phyloP scores from a whole-genome alignment of 2,888 invertebrate genomes.

The Deroplatys truncata region DNA sequence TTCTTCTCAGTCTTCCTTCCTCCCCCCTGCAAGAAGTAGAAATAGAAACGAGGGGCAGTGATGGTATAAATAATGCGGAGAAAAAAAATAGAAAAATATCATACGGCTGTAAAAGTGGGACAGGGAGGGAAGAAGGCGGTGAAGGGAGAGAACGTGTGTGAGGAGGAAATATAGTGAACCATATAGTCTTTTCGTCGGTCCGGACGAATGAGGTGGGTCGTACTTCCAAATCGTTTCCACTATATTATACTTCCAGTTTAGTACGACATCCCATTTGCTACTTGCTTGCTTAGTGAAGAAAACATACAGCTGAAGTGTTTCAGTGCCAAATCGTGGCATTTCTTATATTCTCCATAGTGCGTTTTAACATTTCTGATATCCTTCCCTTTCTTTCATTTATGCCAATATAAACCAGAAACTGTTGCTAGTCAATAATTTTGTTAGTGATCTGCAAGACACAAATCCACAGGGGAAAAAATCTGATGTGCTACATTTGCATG shows the following conservation, averaged over 20 bases:
- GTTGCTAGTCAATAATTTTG: no score
- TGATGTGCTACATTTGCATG: no score
- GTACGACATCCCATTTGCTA: neutral
- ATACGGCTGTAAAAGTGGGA: neutral
- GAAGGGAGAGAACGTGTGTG: neutral
- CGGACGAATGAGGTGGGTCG: slow-evolving; percentile 1
- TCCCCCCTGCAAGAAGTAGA: neutral
- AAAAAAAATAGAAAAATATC: neutral
- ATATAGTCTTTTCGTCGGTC: slow-evolving; percentile 7
- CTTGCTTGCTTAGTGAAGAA: neutral
- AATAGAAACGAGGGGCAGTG: neutral
- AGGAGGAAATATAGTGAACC: neutral
- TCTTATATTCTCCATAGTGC: no score
- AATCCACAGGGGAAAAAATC: no score
- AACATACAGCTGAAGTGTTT: neutral
- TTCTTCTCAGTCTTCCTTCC: neutral
- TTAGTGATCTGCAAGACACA: no score
- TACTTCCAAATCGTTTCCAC: neutral
- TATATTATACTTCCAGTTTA: slow-evolving; percentile 12
- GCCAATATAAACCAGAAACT: no score
- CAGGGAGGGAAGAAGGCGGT: neutral
- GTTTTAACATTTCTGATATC: no score
- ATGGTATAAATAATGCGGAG: neutral
- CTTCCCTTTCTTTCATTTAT: no score
- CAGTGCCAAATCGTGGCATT: no score